Evolutionary conservation across 2,113 vertebrate species (phyloP), one percentile per base, ranked within the genome.

Genomic region (Steatornis caripensis): DNA sequence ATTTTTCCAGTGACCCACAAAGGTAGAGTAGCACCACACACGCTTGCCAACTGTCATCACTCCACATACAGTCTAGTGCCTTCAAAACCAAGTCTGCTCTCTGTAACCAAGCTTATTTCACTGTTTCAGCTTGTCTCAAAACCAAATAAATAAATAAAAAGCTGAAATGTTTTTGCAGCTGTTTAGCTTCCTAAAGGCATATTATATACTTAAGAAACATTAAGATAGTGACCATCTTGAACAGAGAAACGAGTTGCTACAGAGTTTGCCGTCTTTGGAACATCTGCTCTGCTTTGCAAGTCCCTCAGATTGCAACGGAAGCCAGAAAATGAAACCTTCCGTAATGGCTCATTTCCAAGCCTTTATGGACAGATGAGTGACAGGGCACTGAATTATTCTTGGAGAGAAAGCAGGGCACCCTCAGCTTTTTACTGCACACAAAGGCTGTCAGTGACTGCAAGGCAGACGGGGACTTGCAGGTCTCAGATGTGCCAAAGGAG

Each of bases 291-390:
- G 32, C 54, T 77, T 43, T 46, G 29, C 82, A 70, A 87, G 87
- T 85, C 66, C 36, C 48, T 80, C 5, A 1, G 54, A 85, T 45
- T 70, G 62, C n/a, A 87, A 82, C 39, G 11, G 60, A 93, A 88
- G 55, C 27, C 68, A 81, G 82, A 71, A 93, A 91, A 86, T 5
- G 12, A 94, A 92, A 92, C 79, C 64, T 77, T 81, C 2, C 7
- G 66, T 45, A 69, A 87, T 58, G 60, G 90, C 57, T 89, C 61
- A 15, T 70, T 71, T 94, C 93, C 95, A 95, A 90, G 75, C 22
- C 51, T 90, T 83, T 80, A 70, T 6, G 51, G 84, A 53, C 60
- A 81, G 65, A 90, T 84, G 89, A 81, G 68, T 26, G 46, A 43
- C n/a, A 65, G 49, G 64, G 70, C 61, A 87, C 15, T 12, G 57